Evolutionary conservation across 2,113 vertebrate genomes (phyloP).

Genomic region (Eptatretus burgeri): DNA sequence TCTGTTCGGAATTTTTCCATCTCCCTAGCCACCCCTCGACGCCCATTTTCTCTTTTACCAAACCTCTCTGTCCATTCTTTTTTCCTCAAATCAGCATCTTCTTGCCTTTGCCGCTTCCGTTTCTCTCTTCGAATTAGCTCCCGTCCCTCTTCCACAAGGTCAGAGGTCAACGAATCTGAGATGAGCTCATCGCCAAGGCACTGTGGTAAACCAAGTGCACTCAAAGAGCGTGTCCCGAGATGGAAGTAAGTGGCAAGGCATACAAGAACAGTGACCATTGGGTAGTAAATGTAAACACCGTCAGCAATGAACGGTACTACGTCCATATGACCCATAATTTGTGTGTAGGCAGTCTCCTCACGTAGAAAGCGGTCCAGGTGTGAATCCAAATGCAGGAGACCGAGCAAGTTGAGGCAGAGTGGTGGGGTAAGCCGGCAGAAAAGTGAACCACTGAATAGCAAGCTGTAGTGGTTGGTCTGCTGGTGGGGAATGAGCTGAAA

Average conservation of each 20-base stretch:
- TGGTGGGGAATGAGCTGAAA: conserved; percentile 69
- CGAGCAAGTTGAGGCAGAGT: conserved; percentile 70
- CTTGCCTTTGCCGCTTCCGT: too few relatives aligned
- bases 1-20: too few relatives aligned
- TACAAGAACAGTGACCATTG: conserved; percentile 61
- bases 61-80: too few relatives aligned
- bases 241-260: conserved; percentile 56
- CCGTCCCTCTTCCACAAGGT: too few relatives aligned
- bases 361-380: conserved; percentile 38
- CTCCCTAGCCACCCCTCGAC: too few relatives aligned
- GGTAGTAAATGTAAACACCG: conserved; percentile 86
- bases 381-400: conserved; percentile 72
- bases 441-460: conserved; percentile 51
- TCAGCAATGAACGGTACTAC: conserved; percentile 62
- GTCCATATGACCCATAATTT: conserved; percentile 74
- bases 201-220: too few relatives aligned
- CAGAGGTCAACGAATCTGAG: too few relatives aligned
- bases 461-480: conserved; percentile 74
- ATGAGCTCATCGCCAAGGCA: too few relatives aligned
- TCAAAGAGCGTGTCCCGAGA: too few relatives aligned
- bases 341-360: conserved; percentile 56
- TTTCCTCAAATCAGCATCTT: too few relatives aligned
- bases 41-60: too few relatives aligned
- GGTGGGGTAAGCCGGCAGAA: conserved; percentile 79
- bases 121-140: too few relatives aligned